phyloP scores from a whole-genome alignment of 1,140 invertebrate species.

The silkworm (Bombyx mori) region ASM3026992v2 NC_085128.1:7062501-7063000 shows the following conservation, averaged over 20 bases:
- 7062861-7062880: conserved; percentile 69
- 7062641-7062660: too few relatives aligned
- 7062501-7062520: too few relatives aligned
- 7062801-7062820: conserved; percentile 80
- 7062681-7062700: conserved; percentile 60
- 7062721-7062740: conserved; percentile 81
- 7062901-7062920: conserved; percentile 40
- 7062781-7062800: conserved; percentile 77
- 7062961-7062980: conserved; percentile 48
- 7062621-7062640: too few relatives aligned
- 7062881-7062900: conserved; percentile 73
- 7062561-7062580: too few relatives aligned
- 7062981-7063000: conserved; percentile 35
- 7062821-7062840: conserved; percentile 84
- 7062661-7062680: neutral
- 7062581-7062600: too few relatives aligned
- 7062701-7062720: conserved; percentile 79
- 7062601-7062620: too few relatives aligned
- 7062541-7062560: too few relatives aligned
- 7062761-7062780: conserved; percentile 75
- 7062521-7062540: too few relatives aligned
- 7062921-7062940: conserved; percentile 54
- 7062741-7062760: conserved; percentile 81
- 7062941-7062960: conserved; percentile 68
- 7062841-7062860: conserved; percentile 78